These are phyloP conservation scores for Monopis laevigella DNA, from an alignment of 2,888 invertebrate genomes.

Conservation along the genomic window DNA sequence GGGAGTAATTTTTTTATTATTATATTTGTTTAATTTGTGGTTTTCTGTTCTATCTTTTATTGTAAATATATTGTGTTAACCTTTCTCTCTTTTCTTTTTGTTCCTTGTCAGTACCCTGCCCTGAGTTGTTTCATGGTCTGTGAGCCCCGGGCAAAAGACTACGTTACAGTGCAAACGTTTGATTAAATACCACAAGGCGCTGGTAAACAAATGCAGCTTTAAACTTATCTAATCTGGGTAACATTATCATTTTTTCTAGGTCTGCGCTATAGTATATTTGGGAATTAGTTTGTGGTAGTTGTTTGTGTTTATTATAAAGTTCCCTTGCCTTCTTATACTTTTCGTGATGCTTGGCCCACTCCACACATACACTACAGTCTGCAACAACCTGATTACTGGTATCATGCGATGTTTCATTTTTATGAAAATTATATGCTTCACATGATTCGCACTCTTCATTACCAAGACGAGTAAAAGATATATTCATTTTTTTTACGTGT, in stretches of 20 bases:
- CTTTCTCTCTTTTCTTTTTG: too few relatives aligned
- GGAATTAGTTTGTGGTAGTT: not conserved
- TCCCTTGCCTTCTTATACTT: constrained; percentile 13
- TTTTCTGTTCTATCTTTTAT: too few relatives aligned
- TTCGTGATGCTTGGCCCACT: constrained; percentile 11
- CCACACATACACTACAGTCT: constrained; percentile 15
- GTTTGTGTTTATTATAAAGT: constrained; percentile 13
- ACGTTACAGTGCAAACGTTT: not conserved
- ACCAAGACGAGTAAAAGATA: constrained; percentile 17
- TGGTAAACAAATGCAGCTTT: not conserved
- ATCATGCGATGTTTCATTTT: too few relatives aligned
- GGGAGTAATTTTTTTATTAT: too few relatives aligned
- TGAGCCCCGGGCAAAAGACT: too few relatives aligned
- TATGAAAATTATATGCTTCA: constrained; percentile 17
- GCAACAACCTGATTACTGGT: constrained; percentile 11
- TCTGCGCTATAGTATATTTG: not conserved
- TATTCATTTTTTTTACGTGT: constrained; percentile 15
- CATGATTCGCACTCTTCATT: constrained; percentile 19
- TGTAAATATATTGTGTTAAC: too few relatives aligned
- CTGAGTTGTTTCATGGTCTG: too few relatives aligned
- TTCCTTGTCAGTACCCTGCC: too few relatives aligned
- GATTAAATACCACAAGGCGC: not conserved
- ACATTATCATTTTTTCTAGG: not conserved
- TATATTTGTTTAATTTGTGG: too few relatives aligned
- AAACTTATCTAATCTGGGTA: not conserved